Percentiles rank a stretch among this genome's conserved stretches.
These are phyloP conservation scores for Lepus timidus DNA, from an alignment of 2,113 vertebrate species.

Conservation along the genomic window DNA sequence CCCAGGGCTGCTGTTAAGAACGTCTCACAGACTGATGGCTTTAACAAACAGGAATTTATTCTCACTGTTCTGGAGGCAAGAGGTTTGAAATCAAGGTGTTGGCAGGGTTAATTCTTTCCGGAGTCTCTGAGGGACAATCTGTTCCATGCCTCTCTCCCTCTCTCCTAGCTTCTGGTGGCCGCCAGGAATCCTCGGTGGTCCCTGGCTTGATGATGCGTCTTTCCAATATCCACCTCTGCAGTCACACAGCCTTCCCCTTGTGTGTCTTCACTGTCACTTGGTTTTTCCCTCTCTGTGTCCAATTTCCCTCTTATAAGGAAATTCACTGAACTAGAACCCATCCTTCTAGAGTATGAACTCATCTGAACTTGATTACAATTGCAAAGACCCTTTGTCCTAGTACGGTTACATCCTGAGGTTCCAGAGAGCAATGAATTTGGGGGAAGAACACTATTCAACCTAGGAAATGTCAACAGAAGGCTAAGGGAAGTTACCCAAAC, in stretches of 20 bases:
- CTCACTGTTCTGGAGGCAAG: neutral
- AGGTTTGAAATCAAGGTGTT: neutral
- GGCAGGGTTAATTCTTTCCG: neutral
- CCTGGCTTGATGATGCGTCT: neutral
- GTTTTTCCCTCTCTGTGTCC: neutral
- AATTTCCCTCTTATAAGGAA: neutral
- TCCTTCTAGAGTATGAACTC: neutral
- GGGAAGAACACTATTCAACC: neutral
- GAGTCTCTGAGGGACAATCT: neutral
- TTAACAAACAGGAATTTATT: neutral
- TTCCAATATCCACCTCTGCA: neutral
- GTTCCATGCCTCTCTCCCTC: neutral
- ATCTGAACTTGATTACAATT: neutral
- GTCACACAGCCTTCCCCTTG: neutral
- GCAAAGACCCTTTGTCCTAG: neutral
- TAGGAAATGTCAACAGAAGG: neutral
- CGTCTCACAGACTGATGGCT: neutral
- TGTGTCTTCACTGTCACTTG: neutral
- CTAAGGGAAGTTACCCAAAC: neutral
- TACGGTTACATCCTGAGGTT: neutral
- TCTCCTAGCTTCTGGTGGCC: no score
- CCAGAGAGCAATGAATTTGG: neutral
- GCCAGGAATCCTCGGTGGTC: neutral
- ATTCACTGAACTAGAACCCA: neutral
- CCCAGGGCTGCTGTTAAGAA: neutral